A percentile compares a stretch with the other conserved stretches of the same genome.
Conservation (phyloP, 2,888 invertebrate species). For the Rosalia funebris region DNA sequence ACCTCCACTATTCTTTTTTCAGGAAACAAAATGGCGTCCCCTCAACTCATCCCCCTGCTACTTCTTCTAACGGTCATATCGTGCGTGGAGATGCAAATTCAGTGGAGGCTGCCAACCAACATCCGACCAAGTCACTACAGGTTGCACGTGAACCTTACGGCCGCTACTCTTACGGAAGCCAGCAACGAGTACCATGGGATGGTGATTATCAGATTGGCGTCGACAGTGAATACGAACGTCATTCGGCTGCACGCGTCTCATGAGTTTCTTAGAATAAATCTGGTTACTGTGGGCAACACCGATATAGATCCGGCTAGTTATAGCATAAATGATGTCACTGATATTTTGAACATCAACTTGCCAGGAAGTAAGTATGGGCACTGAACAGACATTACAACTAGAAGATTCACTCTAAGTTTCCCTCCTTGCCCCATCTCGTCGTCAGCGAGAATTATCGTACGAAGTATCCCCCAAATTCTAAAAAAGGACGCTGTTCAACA, state of each 20-base stretch:
- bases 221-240: constrained; percentile 8
- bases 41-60: neutral
- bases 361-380: neutral
- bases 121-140: constrained; percentile 31
- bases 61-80: neutral
- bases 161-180: constrained; percentile 25
- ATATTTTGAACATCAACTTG: constrained; percentile 35
- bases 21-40: constrained; percentile 19
- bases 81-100: neutral
- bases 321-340: constrained; percentile 30
- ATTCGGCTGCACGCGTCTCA: constrained; percentile 38
- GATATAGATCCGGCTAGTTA: constrained; percentile 21
- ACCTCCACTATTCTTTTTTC: no score
- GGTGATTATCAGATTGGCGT: constrained; percentile 25
- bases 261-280: constrained; percentile 35
- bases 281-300: constrained; percentile 11
- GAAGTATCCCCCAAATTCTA: no score
- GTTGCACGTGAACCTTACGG: constrained; percentile 31
- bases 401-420: no score
- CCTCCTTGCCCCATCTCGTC: no score
- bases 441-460: no score
- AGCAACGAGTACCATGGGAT: constrained; percentile 31
- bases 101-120: constrained; percentile 34
- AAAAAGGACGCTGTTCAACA: no score
- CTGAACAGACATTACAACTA: no score